Base-by-base conservation (phyloP, 2,888 invertebrate genomes). In the Coelinius sp. region DNA sequence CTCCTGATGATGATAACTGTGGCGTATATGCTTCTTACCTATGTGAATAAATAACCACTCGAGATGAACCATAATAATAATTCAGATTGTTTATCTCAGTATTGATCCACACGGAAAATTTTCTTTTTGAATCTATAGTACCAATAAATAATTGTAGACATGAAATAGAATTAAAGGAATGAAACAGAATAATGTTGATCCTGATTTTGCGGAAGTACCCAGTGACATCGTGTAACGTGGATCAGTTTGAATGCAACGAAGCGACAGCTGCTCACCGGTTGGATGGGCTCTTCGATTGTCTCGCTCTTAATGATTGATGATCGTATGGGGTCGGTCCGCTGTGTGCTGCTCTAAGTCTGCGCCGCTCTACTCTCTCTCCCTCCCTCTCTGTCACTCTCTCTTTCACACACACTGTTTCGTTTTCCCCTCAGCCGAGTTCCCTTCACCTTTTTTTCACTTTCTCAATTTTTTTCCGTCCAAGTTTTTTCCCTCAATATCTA, bases 261-360 rank as follows among this genome's bases (percentile, higher is more conserved):
- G 89, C 90, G 90, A 90, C 90, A 90, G 90, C 90, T 90, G 90
- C 89, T 90, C 89, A 78, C 84, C 84, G 86, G 82, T 84, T 82
- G 84, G 84, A 82, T 81, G 82, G 81, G 88, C 88, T 86, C 88
- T 89, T 89, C 90, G 90, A 91, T 90, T 91, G 90, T 87, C 87
- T 87, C 87, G 87, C 83, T 82, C 83, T 84, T 85, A 86, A 90
- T 91, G 91, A 91, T 91, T 90, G 91, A 91, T 90, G 91, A 90
- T 89, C 88, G 86, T 88, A 88, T 88, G 88, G 89, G 89, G 89
- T 89, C 78, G 5, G 1, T 35, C 35, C 77, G 78, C 79, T 35
- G 20, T 35, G 56, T 31, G 3, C 46, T 73, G 77, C 75, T 76
- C 66, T 74, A 70, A 79, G 80, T 84, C 81, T 79, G 80, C 82